These are phyloP conservation scores for Agrotis exclamationis DNA, from an alignment of 2,888 invertebrate genomes.

Conservation along the genomic window DNA sequence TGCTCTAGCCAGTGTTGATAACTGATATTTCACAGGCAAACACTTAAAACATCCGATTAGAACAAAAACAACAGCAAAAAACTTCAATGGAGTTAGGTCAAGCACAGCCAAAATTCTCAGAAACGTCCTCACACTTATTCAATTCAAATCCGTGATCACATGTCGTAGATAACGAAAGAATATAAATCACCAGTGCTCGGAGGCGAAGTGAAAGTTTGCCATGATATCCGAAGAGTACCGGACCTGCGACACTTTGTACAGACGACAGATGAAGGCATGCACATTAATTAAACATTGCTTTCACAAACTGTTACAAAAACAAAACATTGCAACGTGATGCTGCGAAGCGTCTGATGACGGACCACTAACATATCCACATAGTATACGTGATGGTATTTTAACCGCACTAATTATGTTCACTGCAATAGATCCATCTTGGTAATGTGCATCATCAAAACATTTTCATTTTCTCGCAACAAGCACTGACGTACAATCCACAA, in stretches of 20 bases:
- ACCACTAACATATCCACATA: constrained; percentile 62
- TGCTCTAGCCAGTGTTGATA: constrained; percentile 26
- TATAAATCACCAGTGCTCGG: constrained; percentile 79
- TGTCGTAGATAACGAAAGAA: constrained; percentile 80
- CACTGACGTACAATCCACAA: constrained; percentile 47
- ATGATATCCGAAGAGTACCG: constrained; percentile 75
- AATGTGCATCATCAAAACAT: constrained; percentile 47
- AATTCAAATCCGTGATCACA: constrained; percentile 82
- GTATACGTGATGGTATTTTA: constrained; percentile 60
- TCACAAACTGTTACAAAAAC: constrained; percentile 76
- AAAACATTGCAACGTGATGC: constrained; percentile 49
- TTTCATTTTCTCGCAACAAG: constrained; percentile 47
- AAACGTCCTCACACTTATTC: constrained; percentile 65
- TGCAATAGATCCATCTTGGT: constrained; percentile 41
- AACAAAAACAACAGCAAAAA: constrained; percentile 45
- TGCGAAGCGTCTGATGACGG: constrained; percentile 52
- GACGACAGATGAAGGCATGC: constrained; percentile 75
- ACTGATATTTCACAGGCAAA: constrained; percentile 33
- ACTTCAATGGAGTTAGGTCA: constrained; percentile 34
- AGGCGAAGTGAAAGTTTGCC: constrained; percentile 84
- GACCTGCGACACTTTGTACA: constrained; percentile 77
- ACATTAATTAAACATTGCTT: constrained; percentile 81
- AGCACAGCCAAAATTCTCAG: constrained; percentile 57
- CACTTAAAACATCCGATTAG: constrained; percentile 39
- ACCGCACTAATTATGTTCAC: constrained; percentile 52